Base-by-base conservation (phyloP, 2,797 vertebrate species). In the Mus caroli region DNA sequence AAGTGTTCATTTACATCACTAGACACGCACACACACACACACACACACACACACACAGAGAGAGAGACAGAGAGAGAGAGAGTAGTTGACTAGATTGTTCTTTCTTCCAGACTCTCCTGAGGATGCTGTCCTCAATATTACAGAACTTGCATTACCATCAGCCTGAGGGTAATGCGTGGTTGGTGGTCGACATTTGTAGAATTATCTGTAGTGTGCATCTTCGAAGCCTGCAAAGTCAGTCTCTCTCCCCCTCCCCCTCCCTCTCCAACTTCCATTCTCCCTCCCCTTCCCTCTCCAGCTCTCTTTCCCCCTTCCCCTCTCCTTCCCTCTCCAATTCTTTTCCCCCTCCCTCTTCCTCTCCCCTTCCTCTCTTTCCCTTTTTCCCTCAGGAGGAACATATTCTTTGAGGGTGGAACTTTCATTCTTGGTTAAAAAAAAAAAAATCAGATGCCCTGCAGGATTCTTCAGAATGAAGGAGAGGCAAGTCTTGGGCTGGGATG, bases 31-130 rank as follows among this genome's bases (percentile, higher is more conserved):
- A 50, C 50, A 50, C 50, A 50, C 50, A 50, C 50, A 50, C 50
- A 50, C 50, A 50, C 50, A 50, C 50, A 11, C 10, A 50, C 50
- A 50, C 46, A 46, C 46, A 46, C 46, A 46, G 6, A 46, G 6
- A 46, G 6, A 46, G 6, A 46, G 6, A 46, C 46, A 46, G 6
- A 46, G 6, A 46, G 6, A 46, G 6, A 46, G 26, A 71, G 40
- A 76, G 90, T 24, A 85, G 88, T 93, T 82, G 79, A 64, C 28
- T 67, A 80, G 28, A 69, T 28, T 88, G 40, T 9, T 75, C 19
- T 82, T 77, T 89, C 75, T 84, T 73, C 73, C 46, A 17, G 67
- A 75, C n/a, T 69, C 28, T 86, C n/a, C 43, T 43, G 40, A 50
- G 69, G 40, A 88, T n/a, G n/a, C 0, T 28, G 37, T 76, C 60